Evolutionary conservation across 2,888 invertebrate genomes (phyloP).

Genomic region (Nymphalis urticae): DNA sequence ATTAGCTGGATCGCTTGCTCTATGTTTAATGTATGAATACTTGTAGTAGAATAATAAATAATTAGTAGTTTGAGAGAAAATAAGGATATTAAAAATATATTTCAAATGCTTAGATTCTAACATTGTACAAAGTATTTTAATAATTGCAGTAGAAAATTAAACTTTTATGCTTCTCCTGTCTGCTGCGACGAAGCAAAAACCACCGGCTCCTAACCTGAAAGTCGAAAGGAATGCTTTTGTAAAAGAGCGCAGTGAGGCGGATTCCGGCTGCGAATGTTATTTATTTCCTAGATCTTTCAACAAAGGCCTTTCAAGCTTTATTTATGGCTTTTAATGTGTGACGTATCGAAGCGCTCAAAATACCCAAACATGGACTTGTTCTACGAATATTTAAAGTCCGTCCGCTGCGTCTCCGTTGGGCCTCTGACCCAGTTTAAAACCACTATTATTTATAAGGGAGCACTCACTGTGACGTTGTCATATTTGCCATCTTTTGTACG

Average conservation of each 20-base stretch:
- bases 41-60: no score
- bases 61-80: no score
- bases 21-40: no score
- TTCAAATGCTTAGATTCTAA: neutral
- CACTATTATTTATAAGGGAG: constrained; percentile 21
- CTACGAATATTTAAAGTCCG: constrained; percentile 3
- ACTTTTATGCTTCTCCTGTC: neutral
- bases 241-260: constrained; percentile 2
- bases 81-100: neutral
- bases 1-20: no score
- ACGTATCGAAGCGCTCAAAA: neutral
- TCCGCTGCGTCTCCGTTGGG: neutral
- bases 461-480: constrained; percentile 22
- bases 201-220: constrained; percentile 2
- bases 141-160: constrained; percentile 7
- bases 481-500: constrained; percentile 27
- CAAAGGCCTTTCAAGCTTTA: constrained; percentile 8
- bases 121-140: neutral
- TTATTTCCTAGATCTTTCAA: constrained; percentile 17
- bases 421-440: constrained; percentile 20
- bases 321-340: constrained; percentile 2
- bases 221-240: constrained; percentile 15
- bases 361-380: neutral
- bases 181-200: constrained; percentile 2
- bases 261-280: constrained; percentile 15